Evolutionary conservation across 2,888 invertebrate genomes (phyloP), one percentile per base, ranked within the genome.

Genomic region (Perithous albicinctus): DNA sequence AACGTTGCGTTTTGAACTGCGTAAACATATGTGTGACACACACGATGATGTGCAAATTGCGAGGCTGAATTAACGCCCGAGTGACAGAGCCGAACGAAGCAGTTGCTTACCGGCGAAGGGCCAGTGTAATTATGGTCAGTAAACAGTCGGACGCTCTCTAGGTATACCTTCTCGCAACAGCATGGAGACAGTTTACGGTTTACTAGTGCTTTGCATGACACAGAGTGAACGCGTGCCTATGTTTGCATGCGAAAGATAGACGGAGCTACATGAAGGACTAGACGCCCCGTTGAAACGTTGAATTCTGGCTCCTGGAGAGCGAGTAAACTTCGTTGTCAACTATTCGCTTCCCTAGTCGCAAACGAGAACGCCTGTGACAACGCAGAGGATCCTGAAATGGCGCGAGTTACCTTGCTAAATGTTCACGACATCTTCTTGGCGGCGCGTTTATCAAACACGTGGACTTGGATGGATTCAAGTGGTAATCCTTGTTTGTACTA

Each of bases 261-360:
- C 7, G 35, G 56, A 56, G 56, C 23, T 67, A 26, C 29, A 61
- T 15, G 8, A 15, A 15, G 23, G 23, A 35, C 15, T 41, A 46
- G 26, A 59, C 61, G 32, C 41, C n/a, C n/a, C 38, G 56, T 74
- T 35, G 59, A 43, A 80, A 66, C 70, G 66, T 67, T 51, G 66
- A 72, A 51, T 66, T 77, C 35, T 41, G 51, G 66, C 48, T 54
- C 48, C 72, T 38, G 38, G 23, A 72, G 63, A 67, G 77, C 73
- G 80, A 67, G 80, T 73, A 81, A 81, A 81, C 77, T 69, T 73
- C 61, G 54, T 77, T 73, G 67, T 81, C 72, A 73, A 81, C 67
- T 54, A 67, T 67, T 35, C 54, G 73, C 51, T 72, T 61, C 10
- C 35, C 29, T 46, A 61, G 29, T 73, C 61, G 61, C 43, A 67